Evolutionary conservation across 2,113 vertebrate species (phyloP).

Genomic region (Anguilla rostrata): DNA sequence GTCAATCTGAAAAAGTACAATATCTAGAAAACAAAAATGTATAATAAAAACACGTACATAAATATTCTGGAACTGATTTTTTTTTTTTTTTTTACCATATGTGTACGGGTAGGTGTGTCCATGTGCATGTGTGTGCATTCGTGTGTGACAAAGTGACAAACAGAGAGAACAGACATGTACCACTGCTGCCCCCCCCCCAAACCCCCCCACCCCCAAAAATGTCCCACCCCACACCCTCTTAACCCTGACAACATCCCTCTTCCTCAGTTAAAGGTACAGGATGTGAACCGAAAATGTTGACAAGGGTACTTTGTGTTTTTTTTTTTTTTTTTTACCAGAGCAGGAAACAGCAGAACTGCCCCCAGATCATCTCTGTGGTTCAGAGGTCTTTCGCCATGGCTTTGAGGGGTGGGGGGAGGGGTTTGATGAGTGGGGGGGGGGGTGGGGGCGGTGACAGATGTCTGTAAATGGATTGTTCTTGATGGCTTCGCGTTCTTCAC

Average conservation of each 20-base stretch:
- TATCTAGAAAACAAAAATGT: background rate
- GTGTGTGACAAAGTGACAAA: no score
- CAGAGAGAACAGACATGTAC: background rate
- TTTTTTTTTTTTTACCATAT: no score
- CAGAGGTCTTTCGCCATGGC: slow-evolving; percentile 1
- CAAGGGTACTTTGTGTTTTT: background rate
- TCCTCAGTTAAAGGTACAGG: background rate
- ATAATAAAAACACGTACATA: no score
- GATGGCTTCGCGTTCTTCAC: background rate
- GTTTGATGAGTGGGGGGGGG: background rate
- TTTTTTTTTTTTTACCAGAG: background rate
- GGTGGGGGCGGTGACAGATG: slow-evolving; percentile 27
- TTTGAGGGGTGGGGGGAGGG: background rate
- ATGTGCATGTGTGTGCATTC: no score
- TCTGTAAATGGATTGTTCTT: slow-evolving; percentile 7
- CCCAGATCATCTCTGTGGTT: background rate
- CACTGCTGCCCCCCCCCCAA: background rate
- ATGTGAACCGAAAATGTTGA: slow-evolving; percentile 4
- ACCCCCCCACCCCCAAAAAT: background rate
- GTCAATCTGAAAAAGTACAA: background rate
- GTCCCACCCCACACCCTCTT: background rate
- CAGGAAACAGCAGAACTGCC: slow-evolving; percentile 8
- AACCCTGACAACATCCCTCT: background rate
- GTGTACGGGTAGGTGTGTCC: no score
- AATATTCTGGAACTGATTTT: no score